These are phyloP conservation scores for Thymelicus lineola DNA, from an alignment of 2,888 invertebrate genomes.

Conservation along the genomic window DNA sequence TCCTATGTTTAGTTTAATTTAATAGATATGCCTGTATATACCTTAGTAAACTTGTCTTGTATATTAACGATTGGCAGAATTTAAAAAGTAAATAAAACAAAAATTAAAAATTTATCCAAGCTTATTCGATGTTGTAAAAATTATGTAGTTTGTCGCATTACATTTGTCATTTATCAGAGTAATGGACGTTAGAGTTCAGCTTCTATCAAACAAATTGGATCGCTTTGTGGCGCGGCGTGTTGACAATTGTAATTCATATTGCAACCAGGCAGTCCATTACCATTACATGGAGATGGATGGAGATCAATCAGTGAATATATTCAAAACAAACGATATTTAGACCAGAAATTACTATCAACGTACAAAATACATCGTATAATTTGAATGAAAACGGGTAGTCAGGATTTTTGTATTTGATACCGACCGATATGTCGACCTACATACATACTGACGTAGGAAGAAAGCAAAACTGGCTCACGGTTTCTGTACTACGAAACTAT, in stretches of 20 bases:
- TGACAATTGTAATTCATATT: slow-evolving; percentile 4
- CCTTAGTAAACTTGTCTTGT: too few relatives aligned
- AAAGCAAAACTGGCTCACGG: too few relatives aligned
- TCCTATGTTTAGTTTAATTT: too few relatives aligned
- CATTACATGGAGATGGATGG: neutral
- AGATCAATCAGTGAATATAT: neutral
- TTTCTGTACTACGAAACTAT: neutral
- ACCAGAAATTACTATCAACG: neutral
- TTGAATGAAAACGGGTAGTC: too few relatives aligned
- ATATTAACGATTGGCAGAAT: too few relatives aligned
- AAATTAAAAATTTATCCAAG: too few relatives aligned
- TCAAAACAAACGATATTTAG: neutral
- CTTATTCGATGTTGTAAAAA: neutral
- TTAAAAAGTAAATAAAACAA: too few relatives aligned
- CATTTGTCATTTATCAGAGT: neutral
- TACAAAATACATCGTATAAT: neutral
- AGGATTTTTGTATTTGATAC: too few relatives aligned
- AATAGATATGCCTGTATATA: too few relatives aligned
- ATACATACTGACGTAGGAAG: too few relatives aligned
- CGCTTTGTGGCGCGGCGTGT: slow-evolving; percentile 7
- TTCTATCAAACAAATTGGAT: slow-evolving; percentile 7
- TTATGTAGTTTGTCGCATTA: neutral
- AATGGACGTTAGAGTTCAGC: neutral
- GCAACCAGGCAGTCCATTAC: neutral
- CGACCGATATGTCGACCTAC: too few relatives aligned